Percentiles rank a stretch among this genome's conserved stretches.
phyloP scores from a whole-genome alignment of 2,888 invertebrate species.

The Hirtodrosophila cameraria region DNA sequence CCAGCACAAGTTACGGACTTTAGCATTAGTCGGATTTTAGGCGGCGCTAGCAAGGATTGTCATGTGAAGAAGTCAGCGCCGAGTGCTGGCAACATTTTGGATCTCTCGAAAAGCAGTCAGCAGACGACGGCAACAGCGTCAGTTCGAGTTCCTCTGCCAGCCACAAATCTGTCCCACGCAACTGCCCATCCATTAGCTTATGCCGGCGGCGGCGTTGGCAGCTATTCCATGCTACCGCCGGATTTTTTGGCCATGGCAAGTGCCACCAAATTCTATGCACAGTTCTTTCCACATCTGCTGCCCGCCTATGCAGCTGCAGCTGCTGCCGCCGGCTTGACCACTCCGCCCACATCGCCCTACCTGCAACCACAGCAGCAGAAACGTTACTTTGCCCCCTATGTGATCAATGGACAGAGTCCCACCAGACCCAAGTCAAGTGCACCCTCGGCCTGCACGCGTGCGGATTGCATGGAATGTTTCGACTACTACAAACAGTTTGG shows the following conservation, averaged over 20 bases:
- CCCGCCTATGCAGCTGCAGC: constrained; percentile 75
- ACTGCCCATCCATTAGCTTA: constrained; percentile 7
- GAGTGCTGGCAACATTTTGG: constrained; percentile 65
- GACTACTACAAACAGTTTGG: constrained; percentile 72
- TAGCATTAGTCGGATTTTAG: constrained; percentile 81
- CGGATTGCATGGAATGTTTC: constrained; percentile 75
- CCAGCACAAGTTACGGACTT: constrained; percentile 81
- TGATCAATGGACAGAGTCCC: constrained; percentile 57
- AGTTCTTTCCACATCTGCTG: constrained; percentile 81
- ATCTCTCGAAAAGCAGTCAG: constrained; percentile 78
- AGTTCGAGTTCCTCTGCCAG: constrained; percentile 1
- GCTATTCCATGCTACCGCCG: constrained; percentile 63
- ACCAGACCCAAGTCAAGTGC: constrained; percentile 33
- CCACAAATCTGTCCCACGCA: neutral
- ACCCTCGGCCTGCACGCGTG: constrained; percentile 57
- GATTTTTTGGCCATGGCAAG: constrained; percentile 80
- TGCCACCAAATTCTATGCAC: constrained; percentile 81
- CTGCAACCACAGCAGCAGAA: constrained; percentile 60
- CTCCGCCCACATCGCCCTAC: constrained; percentile 64
- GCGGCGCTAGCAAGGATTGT: constrained; percentile 27
- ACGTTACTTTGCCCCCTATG: constrained; percentile 75
- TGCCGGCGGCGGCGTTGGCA: constrained; percentile 8
- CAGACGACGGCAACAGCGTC: constrained; percentile 9
- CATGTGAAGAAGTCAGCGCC: constrained; percentile 17
- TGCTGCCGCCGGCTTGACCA: constrained; percentile 67